Conservation (phyloP, 2,888 invertebrate species). For the Altica lythri region DNA sequence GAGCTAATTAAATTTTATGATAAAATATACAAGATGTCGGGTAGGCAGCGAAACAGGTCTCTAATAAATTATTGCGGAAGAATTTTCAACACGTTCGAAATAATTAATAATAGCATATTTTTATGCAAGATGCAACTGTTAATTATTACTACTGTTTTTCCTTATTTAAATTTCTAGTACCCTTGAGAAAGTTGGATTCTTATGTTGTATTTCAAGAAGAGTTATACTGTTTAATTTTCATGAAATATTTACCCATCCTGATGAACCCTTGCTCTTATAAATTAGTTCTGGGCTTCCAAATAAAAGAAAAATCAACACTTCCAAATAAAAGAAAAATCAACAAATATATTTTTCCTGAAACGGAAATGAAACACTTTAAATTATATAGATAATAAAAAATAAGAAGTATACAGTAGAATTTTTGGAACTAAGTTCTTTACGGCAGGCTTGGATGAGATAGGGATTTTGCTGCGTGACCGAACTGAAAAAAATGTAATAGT, state of each 20-base stretch:
- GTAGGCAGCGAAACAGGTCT: conserved; percentile 13
- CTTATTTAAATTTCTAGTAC: conserved; percentile 10
- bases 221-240: conserved; percentile 10
- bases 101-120: conserved; percentile 44
- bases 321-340: too few relatives aligned
- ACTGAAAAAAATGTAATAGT: too few relatives aligned
- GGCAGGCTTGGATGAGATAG: too few relatives aligned
- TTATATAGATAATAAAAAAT: too few relatives aligned
- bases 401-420: too few relatives aligned
- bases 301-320: too few relatives aligned
- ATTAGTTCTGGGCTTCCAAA: conserved; percentile 9
- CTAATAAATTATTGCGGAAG: conserved; percentile 31
- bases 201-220: conserved; percentile 13
- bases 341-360: too few relatives aligned
- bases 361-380: too few relatives aligned
- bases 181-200: conserved; percentile 3
- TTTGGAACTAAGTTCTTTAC: too few relatives aligned
- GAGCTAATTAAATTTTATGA: conserved; percentile 32
- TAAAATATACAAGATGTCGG: conserved; percentile 33
- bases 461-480: too few relatives aligned
- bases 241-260: conserved; percentile 13
- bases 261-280: conserved; percentile 2
- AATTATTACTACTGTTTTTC: conserved; percentile 34
- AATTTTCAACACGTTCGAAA: conserved; percentile 37
- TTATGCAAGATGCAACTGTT: conserved; percentile 42